Base-by-base conservation (phyloP, 2,113 vertebrate genomes). In the Climacteris rufus region DNA sequence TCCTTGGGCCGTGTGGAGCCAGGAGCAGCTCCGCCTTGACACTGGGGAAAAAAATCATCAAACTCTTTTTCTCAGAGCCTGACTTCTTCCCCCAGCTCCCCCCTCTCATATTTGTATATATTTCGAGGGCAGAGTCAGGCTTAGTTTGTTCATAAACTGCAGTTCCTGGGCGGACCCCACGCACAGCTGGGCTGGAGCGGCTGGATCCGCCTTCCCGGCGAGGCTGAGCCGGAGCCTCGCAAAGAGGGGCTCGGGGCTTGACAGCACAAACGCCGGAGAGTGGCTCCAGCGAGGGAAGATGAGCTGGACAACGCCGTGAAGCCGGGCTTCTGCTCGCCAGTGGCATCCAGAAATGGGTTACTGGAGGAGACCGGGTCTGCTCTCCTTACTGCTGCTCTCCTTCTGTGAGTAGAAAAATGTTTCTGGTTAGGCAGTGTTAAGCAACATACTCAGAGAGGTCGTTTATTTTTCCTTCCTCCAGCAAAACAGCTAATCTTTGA, bases 101-200 rank as follows among this genome's bases (percentile, higher is more conserved):
- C 89, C 84, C 94, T 71, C 95, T 93, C 83, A 71, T 97, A 97
- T 94, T 94, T 96, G 93, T 97, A 86, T 97, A 95, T 90, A 87
- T 80, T 95, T 50, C 64, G 9, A 88, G 90, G 85, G 91, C 81
- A 95, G 94, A 92, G 87, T 61, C 60, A 30, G 88, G 87, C 90
- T 95, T 52, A 87, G 93, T 88, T 96, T 93, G 96, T 95, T 97
- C 97, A 93, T 89, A 90, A 96, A 77, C 88, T 97, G 91, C 95
- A 98, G 97, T 97, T 98, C 97, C 97, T 98, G 98, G 98, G 98
- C 98, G 97, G 98, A 97, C 97, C 97, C 96, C 96, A 97, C 96
- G 95, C 98, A 97, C 98, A 99, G 98, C 98, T 98, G 98, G 98
- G 98, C 98, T 98, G 93, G 97, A 98, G 98, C 97, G 97, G 98